Evolutionary conservation across 2,113 vertebrate species (phyloP), one percentile per base, ranked within the genome.

Genomic region (Sorex araneus): DNA sequence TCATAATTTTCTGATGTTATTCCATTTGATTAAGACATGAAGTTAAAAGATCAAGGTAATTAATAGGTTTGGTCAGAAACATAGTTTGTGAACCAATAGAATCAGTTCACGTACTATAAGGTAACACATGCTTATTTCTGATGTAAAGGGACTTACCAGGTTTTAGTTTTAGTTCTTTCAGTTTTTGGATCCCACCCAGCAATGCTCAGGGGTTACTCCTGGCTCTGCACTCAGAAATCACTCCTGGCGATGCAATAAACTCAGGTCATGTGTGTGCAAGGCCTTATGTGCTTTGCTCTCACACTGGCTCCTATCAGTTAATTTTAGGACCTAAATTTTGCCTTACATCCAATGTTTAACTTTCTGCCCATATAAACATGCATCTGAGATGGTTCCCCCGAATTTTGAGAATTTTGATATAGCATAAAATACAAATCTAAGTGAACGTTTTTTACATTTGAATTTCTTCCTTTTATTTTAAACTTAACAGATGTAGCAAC

Each of bases 401-500:
- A 19, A 27, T 36, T 43, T 80, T 27, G 4, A 70, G 76, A 18
- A 67, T 11, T 85, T 63, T 34, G 15, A 4, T 34, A 30, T 50
- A 36, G 11, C 30, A 54, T 84, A 71, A 45, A 43, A 85, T 25
- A 75, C 4, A 74, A 86, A 69, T 60, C 25, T 69, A 74, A 75
- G 75, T 57, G 86, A 73, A 82, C 8, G 11, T 3, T 45, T 88
- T 80, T 54, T 84, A 67, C 76, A 70, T 34, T 8, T 9, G 71
- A 87, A 40, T 34, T 32, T 47, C 28, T 25, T 54, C 47, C 0
- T n/a, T 57, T 90, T 82, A 6, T 78, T 83, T 43, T 66, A 77
- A 76, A 94, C 40, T 81, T n/a, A 82, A 82, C 12, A 71, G 76
- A 71, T 28, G 8, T 34, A 13, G 16, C 28, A 87, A 70, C 63